Evolutionary conservation across 2,113 vertebrate genomes (phyloP), one percentile per base, ranked within the genome.

Genomic region (Bucco capensis): DNA sequence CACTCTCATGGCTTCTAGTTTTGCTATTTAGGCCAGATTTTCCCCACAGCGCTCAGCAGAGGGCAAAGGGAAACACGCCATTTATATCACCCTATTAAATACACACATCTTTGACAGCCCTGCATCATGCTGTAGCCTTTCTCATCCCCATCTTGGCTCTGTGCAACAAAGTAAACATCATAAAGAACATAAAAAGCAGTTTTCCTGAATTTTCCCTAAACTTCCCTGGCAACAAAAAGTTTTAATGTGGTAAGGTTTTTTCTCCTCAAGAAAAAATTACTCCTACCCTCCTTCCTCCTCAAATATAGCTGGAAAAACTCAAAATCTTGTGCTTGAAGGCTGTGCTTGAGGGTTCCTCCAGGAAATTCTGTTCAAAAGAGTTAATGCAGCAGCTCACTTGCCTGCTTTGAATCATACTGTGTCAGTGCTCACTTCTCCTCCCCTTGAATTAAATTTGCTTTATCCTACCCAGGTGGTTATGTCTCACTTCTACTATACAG

Each of bases 141-240:
- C 94, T 91, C 81, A 61, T 69, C 92, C 42, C 71, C 53, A 46
- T 61, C 80, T 93, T 92, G 93, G 93, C 94, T 94, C 92, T 56
- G 67, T 27, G 53, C 75, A 81, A 60, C 81, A 80, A 38, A 91
- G 91, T 73, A 95, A 97, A 97, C 93, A 96, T 86, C 82, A 89
- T 94, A 94, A 97, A 95, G 86, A 87, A 70, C 84, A 95, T 84
- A 81, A 93, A 87, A 96, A 95, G 74, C 76, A 96, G 88, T 93
- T 94, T 97, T 97, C 84, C 86, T 93, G 93, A 94, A 81, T 97
- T 95, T 96, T 92, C 89, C 46, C 80, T 92, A 69, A 88, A 89
- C 86, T 95, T 92, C 93, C 96, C 35, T 85, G 74, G 95, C 92
- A 95, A 96, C 96, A 93, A 94, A 94, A 93, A 89, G 57, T 73